These are phyloP conservation scores for Globia sparganii DNA, from an alignment of 2,888 invertebrate species.

Conservation along the genomic window DNA sequence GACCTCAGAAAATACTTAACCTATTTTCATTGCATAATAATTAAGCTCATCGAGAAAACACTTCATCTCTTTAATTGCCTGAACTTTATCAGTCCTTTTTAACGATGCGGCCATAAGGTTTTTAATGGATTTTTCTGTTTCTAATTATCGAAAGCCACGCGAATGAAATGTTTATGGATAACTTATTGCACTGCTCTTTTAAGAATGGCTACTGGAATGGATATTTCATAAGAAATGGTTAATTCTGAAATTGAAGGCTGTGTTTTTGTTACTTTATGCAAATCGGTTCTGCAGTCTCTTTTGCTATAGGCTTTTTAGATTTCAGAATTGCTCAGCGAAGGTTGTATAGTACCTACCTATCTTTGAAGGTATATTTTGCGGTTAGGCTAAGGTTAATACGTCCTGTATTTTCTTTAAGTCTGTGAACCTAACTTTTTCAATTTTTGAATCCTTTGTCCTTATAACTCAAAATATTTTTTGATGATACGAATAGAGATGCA, in stretches of 20 bases:
- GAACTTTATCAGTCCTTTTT: conserved; percentile 74
- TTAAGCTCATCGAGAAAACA: conserved; percentile 55
- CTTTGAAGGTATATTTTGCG: too few relatives aligned
- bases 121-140: conserved; percentile 76
- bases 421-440: too few relatives aligned
- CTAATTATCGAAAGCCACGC: conserved; percentile 78
- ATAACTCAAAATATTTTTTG: too few relatives aligned
- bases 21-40: conserved; percentile 58
- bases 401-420: too few relatives aligned
- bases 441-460: too few relatives aligned
- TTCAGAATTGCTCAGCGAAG: too few relatives aligned
- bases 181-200: conserved; percentile 45
- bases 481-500: background rate
- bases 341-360: too few relatives aligned
- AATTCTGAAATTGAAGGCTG: background rate
- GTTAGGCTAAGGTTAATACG: too few relatives aligned
- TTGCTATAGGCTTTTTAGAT: background rate
- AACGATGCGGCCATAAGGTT: conserved; percentile 70
- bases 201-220: conserved; percentile 34
- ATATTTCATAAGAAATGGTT: background rate
- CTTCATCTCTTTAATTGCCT: conserved; percentile 71
- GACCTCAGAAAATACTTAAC: conserved; percentile 44
- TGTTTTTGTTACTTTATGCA: background rate
- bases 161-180: conserved; percentile 69
- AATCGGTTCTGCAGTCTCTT: background rate